Base-by-base conservation (phyloP, 2,113 vertebrate genomes). In the Rissa tridactyla region DNA sequence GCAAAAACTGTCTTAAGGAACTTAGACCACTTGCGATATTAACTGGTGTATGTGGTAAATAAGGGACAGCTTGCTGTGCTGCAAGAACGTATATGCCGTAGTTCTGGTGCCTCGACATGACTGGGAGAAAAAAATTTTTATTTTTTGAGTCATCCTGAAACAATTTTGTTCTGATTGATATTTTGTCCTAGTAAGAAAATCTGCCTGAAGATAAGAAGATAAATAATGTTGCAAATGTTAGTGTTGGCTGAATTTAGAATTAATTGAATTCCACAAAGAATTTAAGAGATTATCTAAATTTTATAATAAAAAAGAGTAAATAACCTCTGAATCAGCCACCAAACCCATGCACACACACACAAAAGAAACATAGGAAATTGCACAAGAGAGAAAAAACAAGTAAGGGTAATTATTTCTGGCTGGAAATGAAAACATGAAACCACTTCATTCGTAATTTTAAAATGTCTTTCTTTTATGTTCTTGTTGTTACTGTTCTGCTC, bases 31-130 rank as follows among this genome's bases (percentile, higher is more conserved):
- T 92, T 22, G 5, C 38, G 62, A 5, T 75, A 38, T 62, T 57
- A 29, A 26, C 61, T 72, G 78, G 40, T 82, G 38, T 60, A 3
- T n/a, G 36, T 77, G 68, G 68, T 73, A 61, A 69, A 72, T 76
- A 86, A 72, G 52, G 27, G 27, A 15, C 23, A 40, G 44, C 71
- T 83, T 88, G 55, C 0, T 0, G 69, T 72, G 62, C 62, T 83
- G 46, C 36, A 76, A 42, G 30, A 95, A 52, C 1, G 0, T 14
- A 14, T 42, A 8, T 72, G 25, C 70, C 0, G 0, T 57, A 80
- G 54, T 77, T 57, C 34, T 80, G 40, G 20, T 86, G 47, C 54
- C 58, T 60, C 36, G 36, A 11, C 8, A 11, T 34, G 44, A n/a
- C 66, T 49, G 36, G 4, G 16, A 73, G 15, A 29, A 76, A 38